Evolutionary conservation across 2,113 vertebrate genomes (phyloP).

Genomic region (Thryonomys swinderianus): DNA sequence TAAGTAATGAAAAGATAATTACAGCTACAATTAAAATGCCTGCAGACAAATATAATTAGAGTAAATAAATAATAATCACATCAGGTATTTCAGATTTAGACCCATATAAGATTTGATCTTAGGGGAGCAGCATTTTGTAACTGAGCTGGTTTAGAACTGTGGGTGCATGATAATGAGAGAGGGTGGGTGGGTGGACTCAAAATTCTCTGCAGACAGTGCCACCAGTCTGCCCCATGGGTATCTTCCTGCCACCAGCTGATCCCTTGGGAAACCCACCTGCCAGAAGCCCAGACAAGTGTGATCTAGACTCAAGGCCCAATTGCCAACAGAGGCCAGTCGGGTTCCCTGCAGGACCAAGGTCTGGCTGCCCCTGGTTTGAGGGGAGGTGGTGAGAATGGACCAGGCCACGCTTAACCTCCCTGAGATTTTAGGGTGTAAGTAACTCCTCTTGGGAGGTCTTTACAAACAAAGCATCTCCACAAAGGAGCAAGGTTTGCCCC

Average conservation of each 20-base stretch:
- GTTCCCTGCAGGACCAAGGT: not conserved
- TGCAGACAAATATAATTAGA: conserved; percentile 31
- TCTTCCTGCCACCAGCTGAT: not conserved
- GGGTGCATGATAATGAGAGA: not conserved
- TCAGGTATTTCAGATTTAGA: not conserved
- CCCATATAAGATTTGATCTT: not conserved
- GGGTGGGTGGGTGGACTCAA: not conserved
- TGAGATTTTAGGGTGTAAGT: not conserved
- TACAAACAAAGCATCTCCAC: not conserved
- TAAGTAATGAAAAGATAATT: conserved; percentile 14
- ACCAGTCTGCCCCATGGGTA: no score
- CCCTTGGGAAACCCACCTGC: not conserved
- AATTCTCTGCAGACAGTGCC: not conserved
- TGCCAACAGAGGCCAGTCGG: accelerated
- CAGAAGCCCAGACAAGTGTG: not conserved
- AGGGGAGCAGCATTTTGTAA: not conserved
- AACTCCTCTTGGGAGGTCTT: not conserved
- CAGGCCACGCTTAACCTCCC: not conserved
- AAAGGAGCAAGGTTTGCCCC: not conserved
- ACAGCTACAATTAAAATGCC: not conserved
- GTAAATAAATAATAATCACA: conserved; percentile 14
- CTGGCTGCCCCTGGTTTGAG: not conserved
- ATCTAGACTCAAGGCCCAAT: not conserved
- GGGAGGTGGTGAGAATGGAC: not conserved
- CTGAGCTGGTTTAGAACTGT: not conserved